Conservation (phyloP, 1,140 invertebrate genomes). For the Drosophila arawakana region DNA sequence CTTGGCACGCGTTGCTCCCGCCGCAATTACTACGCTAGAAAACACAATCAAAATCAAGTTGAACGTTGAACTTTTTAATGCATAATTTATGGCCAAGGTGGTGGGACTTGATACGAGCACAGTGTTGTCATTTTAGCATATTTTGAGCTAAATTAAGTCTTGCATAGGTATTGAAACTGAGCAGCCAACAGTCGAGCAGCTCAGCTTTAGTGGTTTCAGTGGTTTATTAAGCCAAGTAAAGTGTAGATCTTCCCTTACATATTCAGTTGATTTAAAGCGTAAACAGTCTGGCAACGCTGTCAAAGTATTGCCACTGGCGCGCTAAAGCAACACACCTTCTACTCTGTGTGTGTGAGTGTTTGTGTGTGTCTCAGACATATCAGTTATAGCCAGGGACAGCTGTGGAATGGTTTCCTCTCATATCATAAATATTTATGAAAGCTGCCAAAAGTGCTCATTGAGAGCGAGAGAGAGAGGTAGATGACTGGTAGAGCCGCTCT, state of each 20-base stretch:
- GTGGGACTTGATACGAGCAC: not conserved
- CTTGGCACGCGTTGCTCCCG: constrained; percentile 27
- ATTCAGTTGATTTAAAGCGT: no score
- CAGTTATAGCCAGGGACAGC: constrained; percentile 50
- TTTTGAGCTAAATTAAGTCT: no score
- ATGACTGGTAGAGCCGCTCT: no score
- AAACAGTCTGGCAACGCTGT: no score
- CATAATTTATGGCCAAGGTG: constrained; percentile 68
- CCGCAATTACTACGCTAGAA: constrained; percentile 49
- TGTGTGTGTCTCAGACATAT: constrained; percentile 27
- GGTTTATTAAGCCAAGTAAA: no score
- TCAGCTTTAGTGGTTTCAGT: no score
- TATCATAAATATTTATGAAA: constrained; percentile 80
- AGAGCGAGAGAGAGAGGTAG: not conserved
- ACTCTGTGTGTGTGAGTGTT: constrained; percentile 1
- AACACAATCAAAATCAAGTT: constrained; percentile 78
- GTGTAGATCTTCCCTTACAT: not conserved
- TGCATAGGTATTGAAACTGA: no score
- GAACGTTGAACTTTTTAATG: constrained; percentile 80
- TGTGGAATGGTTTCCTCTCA: constrained; percentile 44
- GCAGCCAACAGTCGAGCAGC: not conserved
- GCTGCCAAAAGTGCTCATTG: constrained; percentile 45
- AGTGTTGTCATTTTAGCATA: no score
- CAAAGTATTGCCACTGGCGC: not conserved
- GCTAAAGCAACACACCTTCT: constrained; percentile 33